Evolutionary conservation across 2,113 vertebrate species (phyloP), one percentile per base, ranked within the genome.

Genomic region (Tinamus guttatus): DNA sequence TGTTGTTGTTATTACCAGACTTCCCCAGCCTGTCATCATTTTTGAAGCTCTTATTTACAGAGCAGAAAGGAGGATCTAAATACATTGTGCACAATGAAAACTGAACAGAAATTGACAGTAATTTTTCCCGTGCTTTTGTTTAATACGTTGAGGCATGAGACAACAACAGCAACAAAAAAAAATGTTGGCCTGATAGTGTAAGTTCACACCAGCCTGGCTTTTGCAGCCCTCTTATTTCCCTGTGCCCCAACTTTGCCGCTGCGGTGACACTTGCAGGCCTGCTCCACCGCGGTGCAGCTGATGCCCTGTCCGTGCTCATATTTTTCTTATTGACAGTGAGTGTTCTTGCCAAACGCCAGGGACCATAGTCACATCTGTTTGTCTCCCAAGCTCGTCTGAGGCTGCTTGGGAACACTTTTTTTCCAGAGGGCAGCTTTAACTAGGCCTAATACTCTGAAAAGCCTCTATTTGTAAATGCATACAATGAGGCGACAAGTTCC

Each of bases 351-450:
- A 99, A 98, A 98, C 96, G 98, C 98, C 98, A 97, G 98, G 97
- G 98, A 98, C 98, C 98, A 97, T 97, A 98, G 98, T 98, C 98
- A 98, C 98, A 98, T 98, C 98, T 99, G 98, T 97, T 98, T 97
- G 97, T 98, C 98, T 98, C 95, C 95, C 75, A 78, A 97, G 98
- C 98, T 96, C 92, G 97, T 98, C 96, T 87, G 86, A 84, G 97
- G 96, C 98, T 98, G 97, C 98, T 96, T 60, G 76, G 96, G 96
- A 98, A 93, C 96, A 95, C 94, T 90, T 96, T 96, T 93, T 97
- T 87, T 98, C 98, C 98, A 98, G 98, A 97, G 98, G 98, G 98
- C 97, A 98, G 97, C 96, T 97, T 97, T 97, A 93, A 98, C 97
- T 93, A 97, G 94, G 96, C 97, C 98, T 97, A 95, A 96, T 97